Conservation (phyloP, 2,797 vertebrate genomes). For the Selene dorsalis region DNA sequence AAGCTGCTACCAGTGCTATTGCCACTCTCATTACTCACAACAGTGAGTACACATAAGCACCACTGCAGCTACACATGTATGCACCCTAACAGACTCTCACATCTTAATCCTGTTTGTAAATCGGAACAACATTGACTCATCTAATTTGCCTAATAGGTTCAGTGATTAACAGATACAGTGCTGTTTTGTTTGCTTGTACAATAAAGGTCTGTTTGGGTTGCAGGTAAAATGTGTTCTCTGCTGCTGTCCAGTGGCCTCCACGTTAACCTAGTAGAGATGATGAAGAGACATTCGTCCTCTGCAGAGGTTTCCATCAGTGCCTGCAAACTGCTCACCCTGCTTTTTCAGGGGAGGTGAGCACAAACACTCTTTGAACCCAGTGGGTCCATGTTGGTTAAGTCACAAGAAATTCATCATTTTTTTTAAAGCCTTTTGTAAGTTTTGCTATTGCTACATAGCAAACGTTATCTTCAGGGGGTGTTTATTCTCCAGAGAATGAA, state of each 20-base stretch:
- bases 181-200: background rate
- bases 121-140: too few relatives aligned
- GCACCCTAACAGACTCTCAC: too few relatives aligned
- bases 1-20: constrained; percentile 90
- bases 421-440: too few relatives aligned
- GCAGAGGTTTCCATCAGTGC: constrained; percentile 89
- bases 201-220: constrained; percentile 33
- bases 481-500: too few relatives aligned
- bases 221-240: constrained; percentile 87
- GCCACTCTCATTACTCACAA: constrained; percentile 88
- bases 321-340: constrained; percentile 88
- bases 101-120: too few relatives aligned
- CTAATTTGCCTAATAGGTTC: too few relatives aligned
- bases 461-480: too few relatives aligned
- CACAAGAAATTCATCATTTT: too few relatives aligned
- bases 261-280: constrained; percentile 92
- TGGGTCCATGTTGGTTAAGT: background rate
- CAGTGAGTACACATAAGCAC: constrained; percentile 77
- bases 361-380: background rate
- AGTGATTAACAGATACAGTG: background rate
- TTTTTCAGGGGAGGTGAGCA: constrained; percentile 91
- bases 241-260: constrained; percentile 93
- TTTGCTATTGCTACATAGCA: too few relatives aligned
- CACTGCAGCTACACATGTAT: too few relatives aligned
- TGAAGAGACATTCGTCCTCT: constrained; percentile 87